Conservation (phyloP, 2,113 vertebrate species). For the Lepidothrix coronata region DNA sequence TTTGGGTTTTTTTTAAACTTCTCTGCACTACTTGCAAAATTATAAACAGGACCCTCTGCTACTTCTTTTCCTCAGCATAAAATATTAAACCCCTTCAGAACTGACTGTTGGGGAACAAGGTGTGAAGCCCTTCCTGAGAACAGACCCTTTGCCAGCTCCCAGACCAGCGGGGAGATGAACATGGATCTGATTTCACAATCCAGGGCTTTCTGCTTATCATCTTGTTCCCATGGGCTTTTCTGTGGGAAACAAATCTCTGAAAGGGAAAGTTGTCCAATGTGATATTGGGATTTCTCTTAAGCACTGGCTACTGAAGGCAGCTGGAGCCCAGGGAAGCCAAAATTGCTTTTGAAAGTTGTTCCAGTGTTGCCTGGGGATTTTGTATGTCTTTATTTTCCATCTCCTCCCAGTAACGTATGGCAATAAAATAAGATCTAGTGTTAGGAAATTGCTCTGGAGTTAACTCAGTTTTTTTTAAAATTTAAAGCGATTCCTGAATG, state of each 20-base stretch:
- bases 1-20: neutral
- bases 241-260: constrained; percentile 4
- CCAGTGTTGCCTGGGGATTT: neutral
- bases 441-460: constrained; percentile 1
- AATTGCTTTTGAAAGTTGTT: neutral
- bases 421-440: neutral
- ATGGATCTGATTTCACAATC: neutral
- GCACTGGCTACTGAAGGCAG: neutral
- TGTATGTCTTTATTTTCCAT: neutral
- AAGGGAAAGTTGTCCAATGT: neutral
- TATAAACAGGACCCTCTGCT: neutral
- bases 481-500: neutral
- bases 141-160: neutral
- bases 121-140: neutral
- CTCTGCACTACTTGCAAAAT: neutral
- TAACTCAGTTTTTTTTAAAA: neutral
- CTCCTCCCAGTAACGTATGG: neutral
- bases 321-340: neutral
- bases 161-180: fast-evolving
- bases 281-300: neutral
- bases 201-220: neutral
- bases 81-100: neutral
- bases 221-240: constrained; percentile 8
- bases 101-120: neutral
- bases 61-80: neutral